Evolutionary conservation across 2,797 vertebrate species (phyloP).

Genomic region (Leuciscus waleckii): DNA sequence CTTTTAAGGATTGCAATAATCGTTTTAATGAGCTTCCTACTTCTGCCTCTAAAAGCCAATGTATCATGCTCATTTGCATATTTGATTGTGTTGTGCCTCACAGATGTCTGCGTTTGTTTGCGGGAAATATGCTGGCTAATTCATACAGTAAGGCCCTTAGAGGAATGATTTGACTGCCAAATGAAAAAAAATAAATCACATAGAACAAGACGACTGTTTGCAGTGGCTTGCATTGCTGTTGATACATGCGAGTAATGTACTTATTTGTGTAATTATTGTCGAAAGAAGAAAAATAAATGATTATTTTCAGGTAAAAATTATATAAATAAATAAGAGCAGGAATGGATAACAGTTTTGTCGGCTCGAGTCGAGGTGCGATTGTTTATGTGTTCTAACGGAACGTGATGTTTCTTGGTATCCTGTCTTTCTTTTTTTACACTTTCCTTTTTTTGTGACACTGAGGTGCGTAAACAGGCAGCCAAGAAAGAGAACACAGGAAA

Average conservation of each 20-base stretch:
- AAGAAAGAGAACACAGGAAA: conserved; percentile 47
- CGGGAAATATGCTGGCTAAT: conserved; percentile 62
- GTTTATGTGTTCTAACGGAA: background rate
- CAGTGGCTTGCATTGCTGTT: conserved; percentile 40
- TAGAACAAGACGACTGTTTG: conserved; percentile 44
- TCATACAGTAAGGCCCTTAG: conserved; percentile 59
- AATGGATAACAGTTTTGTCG: background rate
- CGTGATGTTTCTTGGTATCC: conserved; percentile 1
- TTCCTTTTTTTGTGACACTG: conserved; percentile 29
- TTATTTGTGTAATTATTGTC: conserved; percentile 23
- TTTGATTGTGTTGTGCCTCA: conserved; percentile 63
- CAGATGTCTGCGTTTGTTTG: conserved; percentile 64
- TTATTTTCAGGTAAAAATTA: conserved; percentile 21
- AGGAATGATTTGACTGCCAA: conserved; percentile 57
- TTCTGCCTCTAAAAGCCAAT: conserved; percentile 61
- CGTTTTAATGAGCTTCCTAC: conserved; percentile 65
- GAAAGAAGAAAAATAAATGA: background rate
- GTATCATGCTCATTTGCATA: conserved; percentile 61
- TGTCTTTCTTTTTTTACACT: conserved; percentile 17
- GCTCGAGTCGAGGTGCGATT: background rate
- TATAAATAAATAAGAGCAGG: conserved; percentile 11
- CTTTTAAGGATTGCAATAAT: conserved; percentile 62
- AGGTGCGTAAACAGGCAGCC: conserved; percentile 32
- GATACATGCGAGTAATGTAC: conserved; percentile 10
- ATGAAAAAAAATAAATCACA: conserved; percentile 43